Evolutionary conservation across 2,113 vertebrate species (phyloP).

Genomic region (Polyodon spathula): DNA sequence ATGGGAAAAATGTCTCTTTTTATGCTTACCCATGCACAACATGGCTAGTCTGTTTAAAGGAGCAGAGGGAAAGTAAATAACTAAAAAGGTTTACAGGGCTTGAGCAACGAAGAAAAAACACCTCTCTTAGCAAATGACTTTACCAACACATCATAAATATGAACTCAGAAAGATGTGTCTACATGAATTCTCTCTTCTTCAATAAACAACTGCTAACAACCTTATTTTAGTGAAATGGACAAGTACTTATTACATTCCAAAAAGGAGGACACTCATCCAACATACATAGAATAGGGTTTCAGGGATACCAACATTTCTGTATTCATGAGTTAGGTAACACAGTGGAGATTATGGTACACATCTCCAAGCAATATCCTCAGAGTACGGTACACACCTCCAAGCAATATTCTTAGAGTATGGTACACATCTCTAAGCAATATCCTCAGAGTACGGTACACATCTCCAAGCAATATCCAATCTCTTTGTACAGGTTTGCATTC

Average conservation of each 20-base stretch:
- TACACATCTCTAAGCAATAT: conserved; percentile 2
- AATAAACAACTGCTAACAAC: not conserved
- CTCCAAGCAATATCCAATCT: no score
- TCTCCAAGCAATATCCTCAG: not conserved
- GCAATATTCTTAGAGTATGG: not conserved
- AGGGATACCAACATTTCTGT: no score
- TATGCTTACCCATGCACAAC: no score
- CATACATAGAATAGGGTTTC: no score
- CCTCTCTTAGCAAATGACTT: not conserved
- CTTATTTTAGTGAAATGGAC: no score
- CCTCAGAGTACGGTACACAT: conserved; percentile 2
- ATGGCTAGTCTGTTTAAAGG: no score
- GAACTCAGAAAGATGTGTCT: not conserved
- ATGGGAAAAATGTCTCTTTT: no score
- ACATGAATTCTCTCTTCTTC: not conserved
- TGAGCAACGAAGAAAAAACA: not conserved
- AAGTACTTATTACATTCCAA: no score
- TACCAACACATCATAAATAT: not conserved
- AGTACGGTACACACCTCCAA: not conserved
- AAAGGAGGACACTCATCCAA: no score
- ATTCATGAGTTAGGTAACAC: not conserved
- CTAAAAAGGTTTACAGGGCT: not conserved
- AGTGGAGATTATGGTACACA: not conserved
- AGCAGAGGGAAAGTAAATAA: no score
- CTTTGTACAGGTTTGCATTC: no score